A percentile compares a stretch with the other conserved stretches of the same genome.
These are phyloP conservation scores for Corapipo altera DNA, from an alignment of 2,113 vertebrate genomes.

Conservation along the genomic window DNA sequence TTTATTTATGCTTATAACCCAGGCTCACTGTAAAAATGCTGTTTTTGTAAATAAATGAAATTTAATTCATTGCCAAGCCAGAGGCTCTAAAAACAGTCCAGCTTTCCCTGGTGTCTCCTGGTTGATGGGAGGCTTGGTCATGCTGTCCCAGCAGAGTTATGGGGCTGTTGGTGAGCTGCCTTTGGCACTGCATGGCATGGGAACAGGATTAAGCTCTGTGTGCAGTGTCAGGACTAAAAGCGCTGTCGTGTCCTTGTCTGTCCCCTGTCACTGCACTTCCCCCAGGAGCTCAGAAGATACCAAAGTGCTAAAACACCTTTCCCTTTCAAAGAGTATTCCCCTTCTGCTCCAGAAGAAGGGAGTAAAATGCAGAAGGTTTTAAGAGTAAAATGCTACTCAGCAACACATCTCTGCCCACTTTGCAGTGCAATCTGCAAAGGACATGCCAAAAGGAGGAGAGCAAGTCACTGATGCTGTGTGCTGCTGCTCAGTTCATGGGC, in stretches of 20 bases:
- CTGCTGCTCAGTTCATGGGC: neutral
- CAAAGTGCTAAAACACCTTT: neutral
- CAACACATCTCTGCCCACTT: neutral
- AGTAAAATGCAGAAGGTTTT: neutral
- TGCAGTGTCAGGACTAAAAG: neutral
- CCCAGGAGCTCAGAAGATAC: neutral
- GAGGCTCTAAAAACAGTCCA: neutral
- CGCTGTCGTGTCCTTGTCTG: neutral
- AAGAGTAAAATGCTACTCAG: neutral
- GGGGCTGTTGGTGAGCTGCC: neutral
- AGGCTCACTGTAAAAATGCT: neutral
- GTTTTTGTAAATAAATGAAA: neutral
- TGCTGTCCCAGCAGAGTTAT: neutral
- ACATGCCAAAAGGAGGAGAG: neutral
- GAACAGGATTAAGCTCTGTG: neutral
- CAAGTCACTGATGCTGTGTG: neutral
- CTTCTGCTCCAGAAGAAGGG: neutral
- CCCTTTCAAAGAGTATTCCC: neutral
- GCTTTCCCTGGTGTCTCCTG: neutral
- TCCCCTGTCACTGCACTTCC: neutral
- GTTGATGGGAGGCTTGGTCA: fast-evolving
- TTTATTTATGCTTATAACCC: constrained; percentile 21
- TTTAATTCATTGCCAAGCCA: neutral
- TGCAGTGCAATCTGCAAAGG: neutral
- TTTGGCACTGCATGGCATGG: fast-evolving